phyloP scores from a whole-genome alignment of 2,113 vertebrate genomes.

The Leucosticte australis region DNA sequence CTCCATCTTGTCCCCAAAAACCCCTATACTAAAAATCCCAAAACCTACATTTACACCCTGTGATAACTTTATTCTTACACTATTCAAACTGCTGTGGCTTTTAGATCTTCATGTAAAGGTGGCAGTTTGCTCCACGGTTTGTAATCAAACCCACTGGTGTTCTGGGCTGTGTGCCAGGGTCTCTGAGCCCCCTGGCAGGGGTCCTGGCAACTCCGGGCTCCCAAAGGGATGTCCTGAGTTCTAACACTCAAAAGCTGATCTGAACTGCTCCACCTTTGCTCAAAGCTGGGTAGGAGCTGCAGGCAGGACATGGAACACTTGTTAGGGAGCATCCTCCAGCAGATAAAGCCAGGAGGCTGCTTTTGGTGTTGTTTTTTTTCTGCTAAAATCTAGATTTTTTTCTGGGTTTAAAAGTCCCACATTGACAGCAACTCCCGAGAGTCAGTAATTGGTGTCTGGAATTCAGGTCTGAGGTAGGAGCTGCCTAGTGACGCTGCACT shows the following conservation, averaged over 20 bases:
- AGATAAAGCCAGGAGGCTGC: background rate
- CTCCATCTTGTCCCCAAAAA: no score
- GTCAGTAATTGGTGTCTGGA: background rate
- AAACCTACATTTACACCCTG: no score
- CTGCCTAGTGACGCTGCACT: rapidly evolving
- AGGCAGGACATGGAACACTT: rapidly evolving
- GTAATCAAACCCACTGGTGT: no score
- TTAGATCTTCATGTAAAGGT: no score
- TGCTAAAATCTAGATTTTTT: background rate
- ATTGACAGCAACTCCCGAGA: background rate
- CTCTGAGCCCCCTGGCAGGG: no score
- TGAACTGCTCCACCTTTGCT: rapidly evolving
- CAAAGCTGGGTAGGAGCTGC: background rate
- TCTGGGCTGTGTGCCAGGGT: no score
- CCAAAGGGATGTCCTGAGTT: no score
- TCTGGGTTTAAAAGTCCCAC: background rate
- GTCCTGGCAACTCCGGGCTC: no score
- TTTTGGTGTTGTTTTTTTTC: background rate
- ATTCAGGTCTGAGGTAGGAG: background rate
- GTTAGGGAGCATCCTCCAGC: background rate
- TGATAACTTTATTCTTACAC: no score
- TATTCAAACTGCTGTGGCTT: no score
- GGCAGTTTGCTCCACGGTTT: no score
- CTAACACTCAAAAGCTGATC: background rate
- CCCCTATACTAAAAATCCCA: no score